Evolutionary conservation across 1,140 invertebrate genomes (phyloP).

Genomic region (Trichogramma pretiosum): DNA sequence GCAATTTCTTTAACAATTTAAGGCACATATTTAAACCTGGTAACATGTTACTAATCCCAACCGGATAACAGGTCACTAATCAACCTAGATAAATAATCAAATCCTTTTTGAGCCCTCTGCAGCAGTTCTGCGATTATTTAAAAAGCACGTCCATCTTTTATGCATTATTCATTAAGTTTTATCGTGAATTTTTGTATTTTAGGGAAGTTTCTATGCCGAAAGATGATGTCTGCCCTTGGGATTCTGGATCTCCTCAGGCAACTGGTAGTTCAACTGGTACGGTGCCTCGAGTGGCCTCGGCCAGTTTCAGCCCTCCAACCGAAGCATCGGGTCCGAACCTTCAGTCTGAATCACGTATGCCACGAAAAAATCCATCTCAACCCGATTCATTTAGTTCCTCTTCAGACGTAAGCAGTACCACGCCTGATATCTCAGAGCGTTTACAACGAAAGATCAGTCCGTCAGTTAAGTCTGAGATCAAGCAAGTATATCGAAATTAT

Average conservation of each 20-base stretch:
- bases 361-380: conserved; percentile 50
- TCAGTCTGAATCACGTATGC: conserved; percentile 26
- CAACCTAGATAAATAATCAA: no score
- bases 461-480: conserved; percentile 61
- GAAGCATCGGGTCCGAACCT: conserved; percentile 19
- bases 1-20: no score
- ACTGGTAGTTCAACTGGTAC: conserved; percentile 26
- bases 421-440: conserved; percentile 51
- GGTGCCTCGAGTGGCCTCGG: conserved; percentile 20
- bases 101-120: no score
- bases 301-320: conserved; percentile 26
- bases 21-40: no score
- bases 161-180: no score
- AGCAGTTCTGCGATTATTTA: no score
- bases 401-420: conserved; percentile 59
- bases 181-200: no score
- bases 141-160: no score
- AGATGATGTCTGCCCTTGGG: conserved; percentile 64
- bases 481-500: conserved; percentile 37
- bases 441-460: conserved; percentile 52
- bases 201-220: conserved; percentile 42
- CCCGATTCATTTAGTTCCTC: conserved; percentile 57
- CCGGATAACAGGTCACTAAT: no score
- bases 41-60: no score
- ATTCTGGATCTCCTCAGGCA: no score